These are phyloP conservation scores for Aproaerema taeniolella DNA, from an alignment of 2,888 invertebrate species.

Conservation along the genomic window DNA sequence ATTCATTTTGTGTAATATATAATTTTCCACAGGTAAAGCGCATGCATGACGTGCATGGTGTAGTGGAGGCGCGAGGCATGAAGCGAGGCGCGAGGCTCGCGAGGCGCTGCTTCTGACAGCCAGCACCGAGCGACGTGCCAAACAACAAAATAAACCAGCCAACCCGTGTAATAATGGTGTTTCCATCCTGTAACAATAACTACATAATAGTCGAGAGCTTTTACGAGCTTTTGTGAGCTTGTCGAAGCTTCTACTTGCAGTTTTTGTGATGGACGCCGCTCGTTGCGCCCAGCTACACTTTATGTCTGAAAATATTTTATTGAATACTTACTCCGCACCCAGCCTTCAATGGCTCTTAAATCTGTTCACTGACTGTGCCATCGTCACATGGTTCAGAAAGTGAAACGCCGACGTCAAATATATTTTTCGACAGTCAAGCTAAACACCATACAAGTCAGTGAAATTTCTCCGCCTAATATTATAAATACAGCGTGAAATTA, in stretches of 20 bases:
- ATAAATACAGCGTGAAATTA: conserved; percentile 1
- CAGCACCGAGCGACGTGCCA: conserved; percentile 46
- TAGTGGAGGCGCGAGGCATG: conserved; percentile 16
- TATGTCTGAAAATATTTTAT: conserved; percentile 62
- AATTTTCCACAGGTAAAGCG: conserved; percentile 18
- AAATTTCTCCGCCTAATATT: conserved; percentile 7
- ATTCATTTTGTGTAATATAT: conserved; percentile 6
- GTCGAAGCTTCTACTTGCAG: conserved; percentile 70
- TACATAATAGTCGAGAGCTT: conserved; percentile 76
- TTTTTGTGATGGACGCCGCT: conserved; percentile 66
- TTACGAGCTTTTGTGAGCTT: conserved; percentile 76
- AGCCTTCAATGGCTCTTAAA: conserved; percentile 39
- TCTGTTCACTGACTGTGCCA: conserved; percentile 41
- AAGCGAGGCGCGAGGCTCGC: conserved; percentile 11
- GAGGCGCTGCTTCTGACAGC: conserved; percentile 23
- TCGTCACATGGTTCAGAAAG: conserved; percentile 45
- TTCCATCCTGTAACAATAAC: conserved; percentile 77
- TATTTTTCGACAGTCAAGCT: no score
- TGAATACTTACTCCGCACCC: conserved; percentile 60
- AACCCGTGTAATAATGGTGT: conserved; percentile 73
- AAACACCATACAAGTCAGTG: background rate
- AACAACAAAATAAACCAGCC: conserved; percentile 67
- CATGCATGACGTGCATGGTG: conserved; percentile 19
- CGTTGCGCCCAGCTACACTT: conserved; percentile 45
- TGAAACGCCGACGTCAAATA: no score